Base-by-base conservation (phyloP, 2,113 vertebrate species). In the Petrocephalus zakoni region DNA sequence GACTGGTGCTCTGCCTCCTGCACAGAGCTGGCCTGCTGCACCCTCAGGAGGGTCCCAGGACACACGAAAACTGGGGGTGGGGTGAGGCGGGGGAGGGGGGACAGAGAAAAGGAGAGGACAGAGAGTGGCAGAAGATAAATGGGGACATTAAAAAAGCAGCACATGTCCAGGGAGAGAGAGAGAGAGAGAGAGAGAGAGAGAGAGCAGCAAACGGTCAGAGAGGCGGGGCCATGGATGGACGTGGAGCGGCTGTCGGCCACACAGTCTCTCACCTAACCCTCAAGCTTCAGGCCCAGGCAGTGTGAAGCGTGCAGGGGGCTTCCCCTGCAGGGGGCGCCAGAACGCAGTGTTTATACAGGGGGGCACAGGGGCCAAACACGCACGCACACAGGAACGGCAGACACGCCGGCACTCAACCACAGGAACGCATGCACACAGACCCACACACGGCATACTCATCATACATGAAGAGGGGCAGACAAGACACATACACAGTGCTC, bases 1-100 rank as follows among this genome's bases (percentile, higher is more conserved):
- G 97, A 97, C 91, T 98, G 97, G 91, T 99, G 97, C 90, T 98
- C 96, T 0, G 97, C 97, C 89, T 99, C 97, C 86, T 98, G 96
- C 9, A 96, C 96, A 5, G 97, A 97, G 58, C 97, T 97, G 91
- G 97, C 92, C 17, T 96, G 92, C 92, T 97, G 95, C 89, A 99
- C 95, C 91, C 96, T 95, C 93, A 97, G 96, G 64, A 98, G 94
- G 0, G 96, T 97, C 87, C 97, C 97, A 68, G 98, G 97, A 91
- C 97, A 99, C 84, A 99, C 97, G 93, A 99, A 98, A 94, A 98
- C 98, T 99, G 95, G 88, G 92, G 90, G 46, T 86, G 89, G 88
- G 49, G 75, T 52, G 22, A 81, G 29, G 68, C 4, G 46, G 52
- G 64, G 61, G 34, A 10, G 90, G 91, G 93, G 85, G 91, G 91